Evolutionary conservation across 1,140 invertebrate genomes (phyloP), one percentile per base, ranked within the genome.

Genomic region (Camponotus pennsylvanicus): DNA sequence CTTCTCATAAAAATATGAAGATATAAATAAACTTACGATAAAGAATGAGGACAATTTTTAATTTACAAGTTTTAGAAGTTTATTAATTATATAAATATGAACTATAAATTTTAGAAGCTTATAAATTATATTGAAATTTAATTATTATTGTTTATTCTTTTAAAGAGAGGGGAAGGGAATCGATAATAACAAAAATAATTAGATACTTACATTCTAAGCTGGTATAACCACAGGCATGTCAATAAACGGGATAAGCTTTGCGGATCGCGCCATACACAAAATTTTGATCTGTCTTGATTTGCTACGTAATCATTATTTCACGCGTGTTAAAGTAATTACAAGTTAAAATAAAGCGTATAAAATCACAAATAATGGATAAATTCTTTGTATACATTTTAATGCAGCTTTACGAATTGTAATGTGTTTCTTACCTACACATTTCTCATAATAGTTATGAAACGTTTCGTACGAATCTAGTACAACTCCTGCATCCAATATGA

Each of bases 401-500:
- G 3, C 6, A 59, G 21, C 7, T n/a, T 45, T 76, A 40, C 0
- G 40, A 64, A 86, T 4, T 59, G 32, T 27, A 40, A 9, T 15
- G 63, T 9, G 66, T 18, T 70, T 80, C 64, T 78, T 55, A 93
- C 92, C 77, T 1, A 87, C 9, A 11, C 90, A 40, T 42, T 66
- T 85, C 0, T 49, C 8, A 6, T 92, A 90, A 49, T 88, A 88
- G 0, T n/a, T 8, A 2, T 59, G n/a, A 63, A 89, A 92, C 15
- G n/a, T 45, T 8, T 92, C 88, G 13, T 87, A 92, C 0, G 88
- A 88, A 64, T 93, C 90, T 21, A 93, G 69, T 1, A 87, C 1
- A n/a, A 93, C 88, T 27, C 91, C 91, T 32, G 86, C 89, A 8
- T 93, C 91, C 21, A 93, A 40, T 0, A 89, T 27, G 0, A 93